Evolutionary conservation across 2,113 vertebrate species (phyloP), one percentile per base, ranked within the genome.

Genomic region (Hydrolagus affinis): DNA sequence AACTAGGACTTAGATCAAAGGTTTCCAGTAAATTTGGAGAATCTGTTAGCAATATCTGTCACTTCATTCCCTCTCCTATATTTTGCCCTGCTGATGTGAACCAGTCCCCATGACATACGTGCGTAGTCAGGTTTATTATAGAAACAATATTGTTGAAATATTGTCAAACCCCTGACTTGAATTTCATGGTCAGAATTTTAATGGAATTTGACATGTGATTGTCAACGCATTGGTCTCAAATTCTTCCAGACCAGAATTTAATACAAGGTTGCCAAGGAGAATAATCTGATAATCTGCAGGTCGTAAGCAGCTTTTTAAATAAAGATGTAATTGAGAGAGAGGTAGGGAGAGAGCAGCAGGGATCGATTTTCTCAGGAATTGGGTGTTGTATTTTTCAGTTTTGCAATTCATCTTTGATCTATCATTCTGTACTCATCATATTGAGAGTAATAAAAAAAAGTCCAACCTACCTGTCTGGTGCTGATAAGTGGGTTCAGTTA

Each of bases 251-350:
- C 60, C 60, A 66, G 11, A 66, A 32, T 28, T 83, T 83, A 78
- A 64, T 30, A 30, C 17, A 17, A 17, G 60, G 60, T 78, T 78
- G 57, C 76, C 8, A 83, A 66, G 77, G 60, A 83, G 30, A 83
- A 66, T 83, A 83, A 66, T 83, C 60, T 30, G 60, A 83, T 66
- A 83, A 66, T 66, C 59, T 83, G 60, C 25, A 83, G 77, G 57
- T 66, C 77, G 64, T 17, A 64, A 19, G 14, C 7, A 83, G 62
- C 30, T 28, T 66, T 83, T 66, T 83, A 21, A 62, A 66, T 83
- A 66, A 64, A 30, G 66, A 64, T 3, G 60, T 83, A 62, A 66
- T 66, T 83, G 14, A 9, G 25, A n/a, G n/a, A 14, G 2, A 14
- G 3, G 30, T 28, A 64, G 14, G 7, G 25, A n/a, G n/a, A 14